These are phyloP conservation scores for Machaerirhynchus nigripectus DNA, from an alignment of 2,113 vertebrate genomes.

Conservation along the genomic window DNA sequence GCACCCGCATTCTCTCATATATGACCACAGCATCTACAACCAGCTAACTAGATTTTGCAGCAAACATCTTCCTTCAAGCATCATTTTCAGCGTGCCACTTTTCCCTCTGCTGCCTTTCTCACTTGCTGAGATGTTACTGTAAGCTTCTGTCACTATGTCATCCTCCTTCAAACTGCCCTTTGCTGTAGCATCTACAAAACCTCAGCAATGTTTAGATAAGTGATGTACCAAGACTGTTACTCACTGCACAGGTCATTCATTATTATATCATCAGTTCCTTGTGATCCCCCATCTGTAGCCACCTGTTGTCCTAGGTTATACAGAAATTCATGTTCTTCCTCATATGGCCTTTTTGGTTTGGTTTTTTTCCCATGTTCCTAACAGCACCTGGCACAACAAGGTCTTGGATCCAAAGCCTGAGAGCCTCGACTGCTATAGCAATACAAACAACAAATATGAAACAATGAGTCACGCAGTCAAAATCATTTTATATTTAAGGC, in stretches of 20 bases:
- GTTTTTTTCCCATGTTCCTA: neutral
- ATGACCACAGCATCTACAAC: neutral
- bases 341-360: neutral
- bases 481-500: neutral
- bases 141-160: neutral
- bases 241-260: slow-evolving; percentile 7
- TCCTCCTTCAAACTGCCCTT: neutral
- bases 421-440: slow-evolving; percentile 38
- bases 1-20: neutral
- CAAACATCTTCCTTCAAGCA: neutral
- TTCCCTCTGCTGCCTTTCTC: neutral
- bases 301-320: slow-evolving; percentile 4
- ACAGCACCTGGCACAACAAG: slow-evolving; percentile 40
- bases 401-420: neutral
- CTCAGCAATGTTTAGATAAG: neutral
- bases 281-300: slow-evolving; percentile 1
- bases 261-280: slow-evolving; percentile 14
- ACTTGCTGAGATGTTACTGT: neutral
- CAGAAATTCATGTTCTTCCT: neutral
- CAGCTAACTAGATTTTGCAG: neutral
- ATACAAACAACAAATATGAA: slow-evolving; percentile 29
- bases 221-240: neutral
- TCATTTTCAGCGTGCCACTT: neutral
- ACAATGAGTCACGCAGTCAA: neutral
- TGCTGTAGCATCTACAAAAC: neutral